Evolutionary conservation across 2,797 vertebrate species (phyloP).

Genomic region (Chiloscyllium punctatum): DNA sequence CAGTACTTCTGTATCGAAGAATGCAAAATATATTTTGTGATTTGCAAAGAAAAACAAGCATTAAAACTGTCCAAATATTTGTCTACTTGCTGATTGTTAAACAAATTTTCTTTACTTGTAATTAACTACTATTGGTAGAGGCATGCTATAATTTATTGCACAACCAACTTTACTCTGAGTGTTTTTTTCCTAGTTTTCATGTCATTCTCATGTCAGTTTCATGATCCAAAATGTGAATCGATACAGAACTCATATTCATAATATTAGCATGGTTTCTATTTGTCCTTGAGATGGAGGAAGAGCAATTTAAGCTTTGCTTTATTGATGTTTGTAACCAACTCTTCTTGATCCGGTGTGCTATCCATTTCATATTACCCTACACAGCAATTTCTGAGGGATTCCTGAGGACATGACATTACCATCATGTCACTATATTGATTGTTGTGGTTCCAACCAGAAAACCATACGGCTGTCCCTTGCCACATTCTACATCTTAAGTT

Average conservation of each 20-base stretch:
- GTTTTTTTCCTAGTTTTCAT: not conserved
- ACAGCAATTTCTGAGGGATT: not conserved
- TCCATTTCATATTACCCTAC: not conserved
- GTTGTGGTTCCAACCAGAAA: not conserved
- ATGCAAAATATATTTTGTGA: not conserved
- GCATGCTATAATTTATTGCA: not conserved
- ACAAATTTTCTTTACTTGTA: not conserved
- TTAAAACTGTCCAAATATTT: conserved; percentile 18
- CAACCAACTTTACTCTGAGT: not conserved
- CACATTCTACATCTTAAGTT: not conserved
- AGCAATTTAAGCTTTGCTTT: not conserved
- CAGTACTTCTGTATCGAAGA: not conserved
- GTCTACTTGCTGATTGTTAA: not conserved
- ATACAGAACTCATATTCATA: not conserved
- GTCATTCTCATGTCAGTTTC: not conserved
- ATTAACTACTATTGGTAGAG: not conserved
- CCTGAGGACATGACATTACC: not conserved
- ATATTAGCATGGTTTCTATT: not conserved
- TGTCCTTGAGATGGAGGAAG: not conserved
- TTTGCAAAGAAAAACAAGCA: not conserved
- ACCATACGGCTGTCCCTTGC: not conserved
- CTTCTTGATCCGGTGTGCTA: not conserved
- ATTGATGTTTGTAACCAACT: not conserved
- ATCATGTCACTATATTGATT: not conserved
- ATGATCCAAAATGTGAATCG: not conserved